Evolutionary conservation across 2,888 invertebrate species (phyloP), one percentile per base, ranked within the genome.

Genomic region (Pinctada fucata): DNA sequence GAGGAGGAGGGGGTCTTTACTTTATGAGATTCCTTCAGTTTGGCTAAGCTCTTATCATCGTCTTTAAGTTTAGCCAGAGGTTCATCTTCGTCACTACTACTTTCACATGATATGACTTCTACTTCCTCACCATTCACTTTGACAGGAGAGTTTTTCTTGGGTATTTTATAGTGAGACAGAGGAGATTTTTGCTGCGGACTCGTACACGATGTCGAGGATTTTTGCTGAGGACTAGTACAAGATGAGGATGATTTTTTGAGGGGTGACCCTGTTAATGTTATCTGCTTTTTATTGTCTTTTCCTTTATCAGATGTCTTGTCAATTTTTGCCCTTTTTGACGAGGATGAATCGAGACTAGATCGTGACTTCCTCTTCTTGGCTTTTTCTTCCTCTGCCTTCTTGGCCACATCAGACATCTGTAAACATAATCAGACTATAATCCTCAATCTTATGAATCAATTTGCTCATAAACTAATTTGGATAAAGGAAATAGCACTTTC

Each of bases 331-430:
- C 81, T 87, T 74, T 87, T 86, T 6, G 82, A 75, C 1, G 81
- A 72, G 6, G 79, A 66, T 4, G 78, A 82, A 6, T 74, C 70
- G 3, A 75, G 75, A 10, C 68, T 72, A 2, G 78, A 78, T 2
- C 66, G 65, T 72, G 87, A 87, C 47, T 86, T 80, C 72, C 87
- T 86, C 73, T 84, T 86, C 2, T 80, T 52, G 8, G 74, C 78
- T 64, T 72, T 72, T 45, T 87, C 84, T 73, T 86, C 86, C 65
- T 85, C 82, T 3, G 87, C 85, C 80, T 85, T 84, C 71, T 85
- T 85, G 3, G 83, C 82, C 3, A 85, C 82, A 67, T 89, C 89
- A 70, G 87, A 81, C 85, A 88, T 88, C 90, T 90, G 75, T 8
- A 83, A 77, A 71, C 8, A 31, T 31, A 31, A 31, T 31, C 31